Evolutionary conservation across 92 coral and sea anemone genomes (phyloP).

Genomic region (Bergia sp.): DNA sequence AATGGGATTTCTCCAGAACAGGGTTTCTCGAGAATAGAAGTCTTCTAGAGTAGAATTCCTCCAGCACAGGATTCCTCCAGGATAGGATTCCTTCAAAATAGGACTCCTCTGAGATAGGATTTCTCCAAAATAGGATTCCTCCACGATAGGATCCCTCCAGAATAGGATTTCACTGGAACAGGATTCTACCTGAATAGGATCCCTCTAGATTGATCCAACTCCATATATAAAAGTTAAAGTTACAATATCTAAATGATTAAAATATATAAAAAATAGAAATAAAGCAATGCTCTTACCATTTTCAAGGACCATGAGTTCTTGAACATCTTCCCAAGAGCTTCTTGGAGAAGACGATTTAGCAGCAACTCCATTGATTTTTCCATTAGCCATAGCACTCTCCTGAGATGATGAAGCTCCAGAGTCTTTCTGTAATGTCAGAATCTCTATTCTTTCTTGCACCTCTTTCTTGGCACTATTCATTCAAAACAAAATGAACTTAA

Average conservation of each 20-base stretch:
- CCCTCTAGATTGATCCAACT: too few relatives aligned
- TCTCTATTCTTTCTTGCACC: slow-evolving; percentile 85
- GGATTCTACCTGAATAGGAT: too few relatives aligned
- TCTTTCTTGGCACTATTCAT: slow-evolving; percentile 76
- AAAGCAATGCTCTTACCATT: slow-evolving; percentile 60
- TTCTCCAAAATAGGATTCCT: too few relatives aligned
- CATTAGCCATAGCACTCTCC: slow-evolving; percentile 35
- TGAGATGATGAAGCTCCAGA: background rate
- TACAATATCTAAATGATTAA: background rate
- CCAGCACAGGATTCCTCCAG: too few relatives aligned
- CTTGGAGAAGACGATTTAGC: slow-evolving; percentile 45
- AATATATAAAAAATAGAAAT: background rate
- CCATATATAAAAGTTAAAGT: background rate
- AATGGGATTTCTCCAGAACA: too few relatives aligned
- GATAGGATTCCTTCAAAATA: too few relatives aligned
- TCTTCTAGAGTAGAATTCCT: too few relatives aligned
- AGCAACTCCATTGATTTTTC: slow-evolving; percentile 47
- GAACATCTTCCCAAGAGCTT: slow-evolving; percentile 87
- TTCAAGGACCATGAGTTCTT: slow-evolving; percentile 85
- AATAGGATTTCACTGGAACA: too few relatives aligned
- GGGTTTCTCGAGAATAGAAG: too few relatives aligned
- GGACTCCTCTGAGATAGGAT: too few relatives aligned
- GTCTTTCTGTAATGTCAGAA: slow-evolving; percentile 50
- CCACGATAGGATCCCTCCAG: too few relatives aligned
- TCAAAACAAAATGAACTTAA: background rate